Evolutionary conservation across 2,888 invertebrate genomes (phyloP).

Genomic region (Xestia ashworthii): DNA sequence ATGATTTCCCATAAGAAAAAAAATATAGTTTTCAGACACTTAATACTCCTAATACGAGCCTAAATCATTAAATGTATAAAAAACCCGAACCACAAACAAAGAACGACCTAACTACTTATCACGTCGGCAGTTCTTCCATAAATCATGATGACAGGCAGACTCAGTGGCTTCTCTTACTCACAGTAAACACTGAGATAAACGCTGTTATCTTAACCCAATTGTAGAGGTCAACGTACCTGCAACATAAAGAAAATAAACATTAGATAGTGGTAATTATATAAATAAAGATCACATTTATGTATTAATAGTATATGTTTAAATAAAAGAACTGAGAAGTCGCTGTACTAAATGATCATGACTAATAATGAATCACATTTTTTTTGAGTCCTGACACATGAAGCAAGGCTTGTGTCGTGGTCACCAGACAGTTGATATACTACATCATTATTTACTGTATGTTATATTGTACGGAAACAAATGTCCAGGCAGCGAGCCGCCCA

Average conservation of each 20-base stretch:
- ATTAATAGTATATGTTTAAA: background rate
- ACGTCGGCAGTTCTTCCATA: background rate
- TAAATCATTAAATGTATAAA: background rate
- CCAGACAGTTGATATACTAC: too few species aligned
- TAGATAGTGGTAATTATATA: conserved; percentile 11
- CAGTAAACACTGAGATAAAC: conserved; percentile 41
- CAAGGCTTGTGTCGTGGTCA: too few species aligned
- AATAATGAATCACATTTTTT: background rate
- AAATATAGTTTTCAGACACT: too few species aligned
- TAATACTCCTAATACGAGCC: background rate
- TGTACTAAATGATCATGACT: background rate
- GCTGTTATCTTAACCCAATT: conserved; percentile 64
- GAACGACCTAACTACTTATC: background rate
- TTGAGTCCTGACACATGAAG: too few species aligned
- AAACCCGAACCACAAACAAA: background rate
- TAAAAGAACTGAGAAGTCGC: background rate
- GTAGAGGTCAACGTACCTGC: conserved; percentile 75
- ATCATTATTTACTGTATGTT: too few species aligned
- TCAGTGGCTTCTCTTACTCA: conserved; percentile 14
- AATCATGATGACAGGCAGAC: conserved; percentile 24
- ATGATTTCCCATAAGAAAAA: too few species aligned
- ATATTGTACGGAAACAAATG: too few species aligned
- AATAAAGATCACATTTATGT: background rate
- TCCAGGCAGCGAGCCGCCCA: too few species aligned
- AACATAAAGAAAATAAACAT: conserved; percentile 69